Evolutionary conservation across 2,797 vertebrate genomes (phyloP), one percentile per base, ranked within the genome.

Genomic region (Lacerta viridis): DNA sequence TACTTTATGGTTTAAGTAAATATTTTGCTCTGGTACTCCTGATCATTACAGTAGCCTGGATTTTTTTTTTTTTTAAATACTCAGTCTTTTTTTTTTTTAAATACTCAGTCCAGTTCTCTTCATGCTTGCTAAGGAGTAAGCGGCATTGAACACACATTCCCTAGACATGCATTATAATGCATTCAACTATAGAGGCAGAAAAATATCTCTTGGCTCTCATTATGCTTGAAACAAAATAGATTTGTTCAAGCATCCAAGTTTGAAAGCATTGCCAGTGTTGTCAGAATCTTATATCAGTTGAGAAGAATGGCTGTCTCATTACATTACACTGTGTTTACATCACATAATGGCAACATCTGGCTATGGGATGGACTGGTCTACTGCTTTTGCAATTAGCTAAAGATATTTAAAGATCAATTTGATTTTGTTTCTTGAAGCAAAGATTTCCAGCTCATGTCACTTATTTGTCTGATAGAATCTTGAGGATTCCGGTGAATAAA

Each of bases 391-490:
- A 78, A 41, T 88, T 71, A 79, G 61, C 77, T 69, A 86, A 75
- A 79, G 79, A 88, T 84, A 79, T 69, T 88, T 59, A 88, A 88
- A 84, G 64, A 79, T 71, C 81, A 55, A 69, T 84, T 55, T 84
- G 46, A 29, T 71, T 78, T 78, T 79, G n/a, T 72, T 89, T 46
- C 76, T 89, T 80, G 66, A 89, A 80, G 76, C 75, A 84, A 64
- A 84, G 17, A 43, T 74, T 46, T 84, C 23, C 55, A 81, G 3
- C 46, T 89, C 55, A 85, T 74, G 71, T 64, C 59, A 75, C 25
- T 80, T 72, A 61, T 18, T 81, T 39, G 29, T 89, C 59, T 36
- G 9, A 39, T 64, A 69, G 33, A 88, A n/a, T 13, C 61, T 69
- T 78, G 15, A 84, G 27, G 13, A 79, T 74, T 84, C 39, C 23